Conservation (phyloP, 2,113 vertebrate species). For the Hystrix cristata region DNA sequence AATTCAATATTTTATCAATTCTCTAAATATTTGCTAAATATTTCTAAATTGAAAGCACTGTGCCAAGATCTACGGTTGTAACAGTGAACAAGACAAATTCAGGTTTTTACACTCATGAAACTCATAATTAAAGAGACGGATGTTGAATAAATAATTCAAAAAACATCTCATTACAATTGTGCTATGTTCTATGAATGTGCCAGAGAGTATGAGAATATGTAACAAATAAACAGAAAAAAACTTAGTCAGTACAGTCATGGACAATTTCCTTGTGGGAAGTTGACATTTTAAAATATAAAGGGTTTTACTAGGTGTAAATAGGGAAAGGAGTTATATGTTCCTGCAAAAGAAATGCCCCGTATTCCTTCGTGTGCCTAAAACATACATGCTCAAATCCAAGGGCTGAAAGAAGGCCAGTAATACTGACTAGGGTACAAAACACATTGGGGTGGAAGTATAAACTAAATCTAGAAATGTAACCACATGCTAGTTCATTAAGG, state of each 20-base stretch:
- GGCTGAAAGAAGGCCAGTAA: not conserved
- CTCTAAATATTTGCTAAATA: not conserved
- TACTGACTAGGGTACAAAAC: not conserved
- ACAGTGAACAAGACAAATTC: constrained; percentile 4
- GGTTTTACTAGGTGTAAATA: not conserved
- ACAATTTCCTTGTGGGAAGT: not conserved
- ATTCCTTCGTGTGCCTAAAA: not conserved
- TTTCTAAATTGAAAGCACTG: constrained; percentile 5
- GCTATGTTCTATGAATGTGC: not conserved
- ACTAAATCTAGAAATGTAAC: not conserved
- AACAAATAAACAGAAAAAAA: not conserved
- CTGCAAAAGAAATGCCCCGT: not conserved
- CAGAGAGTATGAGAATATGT: not conserved
- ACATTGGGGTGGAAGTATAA: not conserved
- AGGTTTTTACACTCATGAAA: not conserved
- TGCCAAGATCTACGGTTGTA: not conserved
- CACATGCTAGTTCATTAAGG: not conserved
- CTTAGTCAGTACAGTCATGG: not conserved
- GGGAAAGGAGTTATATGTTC: not conserved
- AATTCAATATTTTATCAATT: constrained; percentile 10
- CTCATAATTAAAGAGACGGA: not conserved
- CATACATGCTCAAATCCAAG: not conserved
- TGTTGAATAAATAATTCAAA: not conserved
- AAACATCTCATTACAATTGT: not conserved
- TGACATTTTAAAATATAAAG: constrained; percentile 31